Conservation (phyloP, 1,140 invertebrate genomes). For the Elymnias hypermnestra region DNA sequence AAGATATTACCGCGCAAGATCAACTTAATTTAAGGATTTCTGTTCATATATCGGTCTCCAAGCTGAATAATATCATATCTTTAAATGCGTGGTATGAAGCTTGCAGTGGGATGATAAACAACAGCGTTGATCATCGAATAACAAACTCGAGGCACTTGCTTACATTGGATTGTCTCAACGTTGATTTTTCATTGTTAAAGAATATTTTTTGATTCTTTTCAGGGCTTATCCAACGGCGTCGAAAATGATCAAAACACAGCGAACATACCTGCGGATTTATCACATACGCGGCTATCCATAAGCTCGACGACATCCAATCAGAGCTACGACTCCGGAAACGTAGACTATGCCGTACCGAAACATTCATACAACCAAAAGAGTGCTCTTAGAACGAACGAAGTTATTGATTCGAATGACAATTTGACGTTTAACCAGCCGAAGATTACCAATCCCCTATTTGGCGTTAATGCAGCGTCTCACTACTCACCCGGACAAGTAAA, state of each 20-base stretch:
- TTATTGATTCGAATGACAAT: conserved; percentile 41
- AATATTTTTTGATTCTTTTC: conserved; percentile 25
- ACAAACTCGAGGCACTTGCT: too few species aligned
- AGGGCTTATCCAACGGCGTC: conserved; percentile 71
- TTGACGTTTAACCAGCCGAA: conserved; percentile 43
- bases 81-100: too few species aligned
- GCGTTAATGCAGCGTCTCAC: conserved; percentile 68
- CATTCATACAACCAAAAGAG: conserved; percentile 43
- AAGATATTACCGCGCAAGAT: too few species aligned
- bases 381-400: conserved; percentile 35
- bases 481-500: conserved; percentile 54
- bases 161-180: too few species aligned
- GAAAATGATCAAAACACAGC: conserved; percentile 75
- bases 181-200: too few species aligned
- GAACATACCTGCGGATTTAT: conserved; percentile 65
- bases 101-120: too few species aligned
- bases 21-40: too few species aligned
- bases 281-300: conserved; percentile 60
- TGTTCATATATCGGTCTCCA: too few species aligned
- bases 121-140: too few species aligned
- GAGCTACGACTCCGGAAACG: conserved; percentile 58
- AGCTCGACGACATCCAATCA: conserved; percentile 64
- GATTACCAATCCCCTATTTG: conserved; percentile 67
- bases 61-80: too few species aligned
- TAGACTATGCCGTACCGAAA: conserved; percentile 62